These are phyloP conservation scores for Cetoscarus ocellatus DNA, from an alignment of 2,797 vertebrate species.

Conservation along the genomic window DNA sequence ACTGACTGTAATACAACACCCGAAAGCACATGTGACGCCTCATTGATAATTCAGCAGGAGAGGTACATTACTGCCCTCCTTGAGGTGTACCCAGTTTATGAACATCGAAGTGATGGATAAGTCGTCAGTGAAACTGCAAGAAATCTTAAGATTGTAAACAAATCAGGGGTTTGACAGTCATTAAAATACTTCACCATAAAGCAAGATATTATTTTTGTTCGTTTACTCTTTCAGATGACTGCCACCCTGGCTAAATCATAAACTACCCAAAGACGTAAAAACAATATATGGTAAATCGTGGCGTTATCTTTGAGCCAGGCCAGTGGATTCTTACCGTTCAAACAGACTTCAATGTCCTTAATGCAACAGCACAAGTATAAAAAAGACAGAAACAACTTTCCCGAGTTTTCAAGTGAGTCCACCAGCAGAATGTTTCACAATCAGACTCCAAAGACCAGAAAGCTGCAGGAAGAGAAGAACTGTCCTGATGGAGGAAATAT, in stretches of 20 bases:
- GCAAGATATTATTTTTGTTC: background rate
- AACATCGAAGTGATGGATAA: background rate
- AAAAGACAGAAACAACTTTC: constrained; percentile 5
- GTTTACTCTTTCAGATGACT: background rate
- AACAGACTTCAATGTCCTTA: constrained; percentile 27
- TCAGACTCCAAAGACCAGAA: background rate
- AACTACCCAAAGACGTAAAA: too few species aligned
- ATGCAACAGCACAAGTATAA: constrained; percentile 5
- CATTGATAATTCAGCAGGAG: background rate
- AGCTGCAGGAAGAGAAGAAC: background rate
- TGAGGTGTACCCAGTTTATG: background rate
- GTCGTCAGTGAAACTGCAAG: too few species aligned
- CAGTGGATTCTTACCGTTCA: constrained; percentile 54
- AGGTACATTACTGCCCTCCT: background rate
- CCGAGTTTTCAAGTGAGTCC: constrained; percentile 19
- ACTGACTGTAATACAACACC: background rate
- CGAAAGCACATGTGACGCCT: background rate
- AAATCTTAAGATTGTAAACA: background rate
- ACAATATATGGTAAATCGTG: too few species aligned
- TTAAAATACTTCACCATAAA: too few species aligned
- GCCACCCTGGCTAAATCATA: background rate
- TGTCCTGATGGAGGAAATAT: background rate
- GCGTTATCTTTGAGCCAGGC: background rate
- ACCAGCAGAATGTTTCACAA: constrained; percentile 9
- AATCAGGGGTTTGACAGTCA: background rate